These are phyloP conservation scores for Diaperis boleti DNA, from an alignment of 2,888 invertebrate genomes.

Conservation along the genomic window DNA sequence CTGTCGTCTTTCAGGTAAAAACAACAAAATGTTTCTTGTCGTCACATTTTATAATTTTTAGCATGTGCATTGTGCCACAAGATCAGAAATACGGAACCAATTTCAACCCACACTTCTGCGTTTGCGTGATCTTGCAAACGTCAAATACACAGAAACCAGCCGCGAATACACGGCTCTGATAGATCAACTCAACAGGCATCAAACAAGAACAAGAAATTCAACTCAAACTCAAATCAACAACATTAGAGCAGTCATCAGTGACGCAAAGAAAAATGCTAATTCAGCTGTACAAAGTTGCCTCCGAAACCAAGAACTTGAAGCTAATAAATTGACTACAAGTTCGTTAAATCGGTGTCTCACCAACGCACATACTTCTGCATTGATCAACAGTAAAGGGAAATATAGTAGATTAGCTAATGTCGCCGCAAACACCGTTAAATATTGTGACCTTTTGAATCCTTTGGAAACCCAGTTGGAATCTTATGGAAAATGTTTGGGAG, in stretches of 20 bases:
- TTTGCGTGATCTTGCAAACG: neutral
- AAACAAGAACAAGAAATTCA: neutral
- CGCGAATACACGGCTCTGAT: neutral
- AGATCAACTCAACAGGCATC: constrained; percentile 2
- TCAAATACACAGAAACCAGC: constrained; percentile 4
- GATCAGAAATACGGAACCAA: neutral
- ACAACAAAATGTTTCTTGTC: neutral
- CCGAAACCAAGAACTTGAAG: neutral
- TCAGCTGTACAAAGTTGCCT: neutral
- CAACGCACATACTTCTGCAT: neutral
- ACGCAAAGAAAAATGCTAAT: constrained; percentile 4
- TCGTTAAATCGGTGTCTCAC: constrained; percentile 6
- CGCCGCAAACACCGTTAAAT: constrained; percentile 4
- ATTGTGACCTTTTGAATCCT: constrained; percentile 8
- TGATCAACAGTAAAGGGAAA: neutral
- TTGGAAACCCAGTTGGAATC: constrained; percentile 15
- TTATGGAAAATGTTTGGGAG: constrained; percentile 7
- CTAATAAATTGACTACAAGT: neutral
- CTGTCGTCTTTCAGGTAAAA: constrained; percentile 3
- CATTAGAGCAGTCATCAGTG: constrained; percentile 1
- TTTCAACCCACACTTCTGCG: constrained; percentile 12
- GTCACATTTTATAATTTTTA: neutral
- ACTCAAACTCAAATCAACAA: constrained; percentile 29
- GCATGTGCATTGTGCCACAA: neutral
- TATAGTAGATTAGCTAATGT: constrained; percentile 2